These are phyloP conservation scores for Discoglossus pictus DNA, from an alignment of 2,797 vertebrate species.

Conservation along the genomic window DNA sequence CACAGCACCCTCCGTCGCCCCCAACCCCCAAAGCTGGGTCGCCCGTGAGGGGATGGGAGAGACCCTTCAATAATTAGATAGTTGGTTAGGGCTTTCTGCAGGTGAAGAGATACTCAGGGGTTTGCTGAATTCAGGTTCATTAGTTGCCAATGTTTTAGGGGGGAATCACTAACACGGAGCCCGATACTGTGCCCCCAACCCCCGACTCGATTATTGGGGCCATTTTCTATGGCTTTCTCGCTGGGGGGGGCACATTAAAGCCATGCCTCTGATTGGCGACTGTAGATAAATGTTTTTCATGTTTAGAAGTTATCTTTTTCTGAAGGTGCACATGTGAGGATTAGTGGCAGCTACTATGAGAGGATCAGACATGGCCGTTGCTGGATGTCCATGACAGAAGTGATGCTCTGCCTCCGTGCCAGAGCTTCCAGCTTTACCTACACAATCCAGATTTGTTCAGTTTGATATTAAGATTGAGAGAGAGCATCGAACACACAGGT, in stretches of 20 bases:
- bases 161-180: not conserved
- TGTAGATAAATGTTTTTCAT: not conserved
- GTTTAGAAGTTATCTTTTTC: not conserved
- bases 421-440: not conserved
- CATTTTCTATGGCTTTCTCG: not conserved
- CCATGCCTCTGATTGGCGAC: slow-evolving; percentile 8
- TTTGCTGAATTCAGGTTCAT: too few relatives aligned
- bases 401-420: too few relatives aligned
- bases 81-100: not conserved
- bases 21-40: not conserved
- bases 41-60: not conserved
- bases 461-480: not conserved
- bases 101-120: too few relatives aligned
- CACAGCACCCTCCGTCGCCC: not conserved
- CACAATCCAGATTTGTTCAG: not conserved
- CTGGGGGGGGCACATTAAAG: slow-evolving; percentile 27
- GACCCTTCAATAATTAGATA: slow-evolving; percentile 1
- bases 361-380: not conserved
- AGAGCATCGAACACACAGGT: not conserved
- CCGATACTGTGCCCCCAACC: too few relatives aligned
- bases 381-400: too few relatives aligned
- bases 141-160: too few relatives aligned
- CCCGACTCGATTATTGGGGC: too few relatives aligned
- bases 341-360: not conserved
- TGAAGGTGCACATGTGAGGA: not conserved